Evolutionary conservation across 2,113 vertebrate species (phyloP).

Genomic region (Cardinalis cardinalis): DNA sequence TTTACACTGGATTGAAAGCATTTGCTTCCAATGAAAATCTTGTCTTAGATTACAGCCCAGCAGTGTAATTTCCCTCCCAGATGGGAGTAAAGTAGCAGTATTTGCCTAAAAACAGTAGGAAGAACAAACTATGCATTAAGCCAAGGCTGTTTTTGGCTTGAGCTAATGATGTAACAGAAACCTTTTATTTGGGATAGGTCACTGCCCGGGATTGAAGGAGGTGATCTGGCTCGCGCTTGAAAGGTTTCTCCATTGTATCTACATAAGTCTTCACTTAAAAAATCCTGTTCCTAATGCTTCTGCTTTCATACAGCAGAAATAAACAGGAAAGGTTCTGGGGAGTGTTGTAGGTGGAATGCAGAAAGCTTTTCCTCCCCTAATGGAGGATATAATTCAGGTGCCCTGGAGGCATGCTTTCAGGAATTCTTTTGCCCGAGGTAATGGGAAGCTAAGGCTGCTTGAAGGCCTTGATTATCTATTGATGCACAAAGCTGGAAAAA

Average conservation of each 20-base stretch:
- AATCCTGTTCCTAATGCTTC: constrained; percentile 82
- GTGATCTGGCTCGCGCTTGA: constrained; percentile 80
- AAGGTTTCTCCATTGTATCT: constrained; percentile 86
- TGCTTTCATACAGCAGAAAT: constrained; percentile 83
- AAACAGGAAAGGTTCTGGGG: constrained; percentile 85
- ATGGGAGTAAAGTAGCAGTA: constrained; percentile 86
- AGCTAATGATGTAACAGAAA: constrained; percentile 96
- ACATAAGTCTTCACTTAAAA: constrained; percentile 91
- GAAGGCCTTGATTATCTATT: constrained; percentile 99
- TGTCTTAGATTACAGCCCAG: constrained; percentile 98
- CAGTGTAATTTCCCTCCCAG: constrained; percentile 87
- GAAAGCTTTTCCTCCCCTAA: constrained; percentile 93
- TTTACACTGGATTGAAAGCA: constrained; percentile 98
- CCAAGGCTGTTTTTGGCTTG: constrained; percentile 86
- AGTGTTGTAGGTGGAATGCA: constrained; percentile 92
- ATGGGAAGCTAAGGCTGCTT: constrained; percentile 97
- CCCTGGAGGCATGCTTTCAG: constrained; percentile 98
- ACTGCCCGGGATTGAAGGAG: constrained; percentile 78
- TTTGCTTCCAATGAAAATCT: constrained; percentile 99
- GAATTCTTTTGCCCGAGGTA: constrained; percentile 98
- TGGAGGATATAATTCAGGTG: constrained; percentile 99
- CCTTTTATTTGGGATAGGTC: constrained; percentile 85
- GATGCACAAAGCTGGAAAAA: constrained; percentile 97
- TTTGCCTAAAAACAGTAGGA: constrained; percentile 97
- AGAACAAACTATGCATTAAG: constrained; percentile 92